Conservation (phyloP, 2,113 vertebrate species). For the Paracanthobrama guichenoti region DNA sequence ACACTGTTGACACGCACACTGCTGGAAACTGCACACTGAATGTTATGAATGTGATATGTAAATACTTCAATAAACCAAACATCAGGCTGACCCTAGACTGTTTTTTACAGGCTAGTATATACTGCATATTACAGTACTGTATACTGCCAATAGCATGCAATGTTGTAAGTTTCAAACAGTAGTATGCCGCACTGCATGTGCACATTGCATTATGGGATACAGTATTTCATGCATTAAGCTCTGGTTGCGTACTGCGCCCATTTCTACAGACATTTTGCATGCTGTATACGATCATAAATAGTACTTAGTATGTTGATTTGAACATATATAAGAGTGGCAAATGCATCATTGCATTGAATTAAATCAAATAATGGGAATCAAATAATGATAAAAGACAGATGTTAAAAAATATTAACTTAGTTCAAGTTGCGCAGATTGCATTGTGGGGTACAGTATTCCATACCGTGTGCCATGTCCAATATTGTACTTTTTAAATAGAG, state of each 20-base stretch:
- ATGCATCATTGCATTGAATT: too few species aligned
- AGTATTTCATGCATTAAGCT: not conserved
- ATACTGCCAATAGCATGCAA: not conserved
- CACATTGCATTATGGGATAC: not conserved
- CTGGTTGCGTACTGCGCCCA: not conserved
- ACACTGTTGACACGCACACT: constrained; percentile 36
- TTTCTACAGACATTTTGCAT: not conserved
- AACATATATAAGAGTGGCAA: too few species aligned
- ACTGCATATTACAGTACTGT: too few species aligned
- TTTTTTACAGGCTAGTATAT: not conserved
- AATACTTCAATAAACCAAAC: constrained; percentile 2
- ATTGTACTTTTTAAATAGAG: too few species aligned
- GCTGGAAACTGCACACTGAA: not conserved
- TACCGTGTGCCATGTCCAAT: too few species aligned
- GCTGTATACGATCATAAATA: too few species aligned
- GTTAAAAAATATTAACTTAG: too few species aligned
- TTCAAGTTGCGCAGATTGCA: too few species aligned
- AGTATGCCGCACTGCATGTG: not conserved
- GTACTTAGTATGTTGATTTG: not conserved
- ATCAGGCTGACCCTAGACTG: not conserved
- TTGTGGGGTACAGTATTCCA: too few species aligned
- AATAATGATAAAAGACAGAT: too few species aligned
- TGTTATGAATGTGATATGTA: not conserved
- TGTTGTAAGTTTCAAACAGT: not conserved
- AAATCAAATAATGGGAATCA: too few species aligned